A percentile compares a stretch with the other conserved stretches of the same genome.
phyloP scores from a whole-genome alignment of 2,888 invertebrate genomes.

The Orchesellides sinensis region DNA sequence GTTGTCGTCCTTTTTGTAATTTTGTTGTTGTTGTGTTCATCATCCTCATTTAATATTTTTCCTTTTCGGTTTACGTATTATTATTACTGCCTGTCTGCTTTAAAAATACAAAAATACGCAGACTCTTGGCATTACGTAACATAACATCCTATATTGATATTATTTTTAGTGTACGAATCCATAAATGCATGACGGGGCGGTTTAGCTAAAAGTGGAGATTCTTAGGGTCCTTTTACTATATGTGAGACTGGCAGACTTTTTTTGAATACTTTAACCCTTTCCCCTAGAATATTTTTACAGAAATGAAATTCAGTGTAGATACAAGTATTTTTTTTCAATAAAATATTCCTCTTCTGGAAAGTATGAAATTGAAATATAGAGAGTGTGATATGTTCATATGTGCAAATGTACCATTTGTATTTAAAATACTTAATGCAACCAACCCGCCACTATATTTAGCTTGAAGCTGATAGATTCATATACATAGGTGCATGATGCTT shows the following conservation, averaged over 20 bases:
- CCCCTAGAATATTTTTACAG: slow-evolving; percentile 5
- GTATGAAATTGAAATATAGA: too few relatives aligned
- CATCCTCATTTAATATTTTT: neutral
- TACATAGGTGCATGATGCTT: too few relatives aligned
- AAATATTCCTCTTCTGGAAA: neutral
- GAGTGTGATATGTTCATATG: too few relatives aligned
- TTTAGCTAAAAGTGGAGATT: neutral
- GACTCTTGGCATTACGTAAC: slow-evolving; percentile 27
- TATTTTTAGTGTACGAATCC: too few relatives aligned
- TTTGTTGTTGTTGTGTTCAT: neutral
- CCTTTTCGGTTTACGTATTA: slow-evolving; percentile 12
- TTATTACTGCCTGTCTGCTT: slow-evolving; percentile 28
- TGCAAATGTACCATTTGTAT: too few relatives aligned
- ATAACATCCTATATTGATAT: slow-evolving; percentile 1
- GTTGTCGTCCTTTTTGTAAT: neutral
- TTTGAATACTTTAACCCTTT: slow-evolving; percentile 34
- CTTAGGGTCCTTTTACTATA: slow-evolving; percentile 3
- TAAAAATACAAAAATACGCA: slow-evolving; percentile 35
- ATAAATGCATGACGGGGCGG: too few relatives aligned
- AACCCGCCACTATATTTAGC: too few relatives aligned
- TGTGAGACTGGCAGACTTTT: neutral
- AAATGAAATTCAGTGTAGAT: slow-evolving; percentile 31
- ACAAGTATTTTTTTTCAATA: slow-evolving; percentile 27
- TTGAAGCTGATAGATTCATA: too few relatives aligned
- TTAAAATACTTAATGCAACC: too few relatives aligned